These are phyloP conservation scores for Cacoxenus indagator DNA, from an alignment of 2,888 invertebrate genomes.

Conservation along the genomic window DNA sequence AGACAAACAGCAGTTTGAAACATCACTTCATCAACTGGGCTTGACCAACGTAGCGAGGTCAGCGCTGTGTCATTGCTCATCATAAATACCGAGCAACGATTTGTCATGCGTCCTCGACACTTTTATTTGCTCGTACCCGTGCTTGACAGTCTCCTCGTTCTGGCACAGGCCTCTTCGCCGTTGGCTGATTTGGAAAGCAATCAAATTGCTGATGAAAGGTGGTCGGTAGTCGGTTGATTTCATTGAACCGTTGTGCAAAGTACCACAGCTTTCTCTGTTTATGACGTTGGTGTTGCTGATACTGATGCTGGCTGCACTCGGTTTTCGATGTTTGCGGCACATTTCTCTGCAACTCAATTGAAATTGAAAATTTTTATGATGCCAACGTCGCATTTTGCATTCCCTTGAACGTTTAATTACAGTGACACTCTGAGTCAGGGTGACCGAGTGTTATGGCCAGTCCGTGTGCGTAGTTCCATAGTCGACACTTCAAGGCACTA, in stretches of 20 bases:
- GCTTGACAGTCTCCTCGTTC: neutral
- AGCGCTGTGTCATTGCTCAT: conserved; percentile 41
- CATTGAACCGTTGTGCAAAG: no score
- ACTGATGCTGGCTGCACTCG: no score
- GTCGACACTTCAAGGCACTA: no score
- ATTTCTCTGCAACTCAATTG: conserved; percentile 55
- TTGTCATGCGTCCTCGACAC: conserved; percentile 57
- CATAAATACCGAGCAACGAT: conserved; percentile 60
- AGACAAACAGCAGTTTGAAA: no score
- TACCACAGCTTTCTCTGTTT: no score
- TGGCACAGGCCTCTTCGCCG: neutral
- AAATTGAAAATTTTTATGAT: conserved; percentile 62
- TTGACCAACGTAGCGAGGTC: neutral
- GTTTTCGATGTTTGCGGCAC: conserved; percentile 33
- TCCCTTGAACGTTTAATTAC: neutral
- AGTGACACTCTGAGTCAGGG: no score
- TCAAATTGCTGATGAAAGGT: conserved; percentile 41
- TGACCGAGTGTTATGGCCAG: no score
- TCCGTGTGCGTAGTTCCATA: no score
- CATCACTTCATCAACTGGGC: no score
- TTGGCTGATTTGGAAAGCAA: neutral
- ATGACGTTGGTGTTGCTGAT: neutral
- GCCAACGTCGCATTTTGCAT: conserved; percentile 33
- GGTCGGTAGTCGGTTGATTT: conserved; percentile 30
- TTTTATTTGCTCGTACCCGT: conserved; percentile 52